Base-by-base conservation (phyloP, 1,140 invertebrate genomes). In the Heliconius hewitsoni region DNA sequence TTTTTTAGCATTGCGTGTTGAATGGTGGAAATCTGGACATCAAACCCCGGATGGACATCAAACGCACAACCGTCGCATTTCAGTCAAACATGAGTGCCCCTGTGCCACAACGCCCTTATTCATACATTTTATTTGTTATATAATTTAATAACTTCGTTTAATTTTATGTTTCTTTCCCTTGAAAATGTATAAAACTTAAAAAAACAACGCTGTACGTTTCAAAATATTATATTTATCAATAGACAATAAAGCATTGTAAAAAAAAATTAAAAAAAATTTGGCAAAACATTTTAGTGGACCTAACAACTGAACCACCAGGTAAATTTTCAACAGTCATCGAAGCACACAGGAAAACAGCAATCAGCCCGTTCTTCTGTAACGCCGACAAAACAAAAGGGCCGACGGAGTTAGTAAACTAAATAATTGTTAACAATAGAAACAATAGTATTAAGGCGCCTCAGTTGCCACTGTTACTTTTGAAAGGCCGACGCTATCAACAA, bases 401-500 rank as follows among this genome's bases (percentile, higher is more conserved):
- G 80, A 66, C 81, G 39, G 27, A 73, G 78, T 77, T 77, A 81
- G 74, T 86, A 88, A 89, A 83, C 71, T 74, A 81, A 79, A 87
- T 85, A 74, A 85, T 82, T 84, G 84, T 86, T 84, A 87, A 88
- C 86, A 84, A 81, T 84, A 78, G 79, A 83, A 80, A 83, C 86
- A 89, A 89, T 89, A 77, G 85, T 19, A 87, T 89, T 86, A 88
- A 85, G 84, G 83, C 86, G 84, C 81, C 83, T 85, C 81, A 81
- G 46, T 76, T 88, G 90, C 90, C 89, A 91, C 90, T 81, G 90
- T 87, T 83, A 71, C 34, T 81, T 87, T 87, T 86, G 77, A 78
- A 66, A 80, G 13, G 76, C 88, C 88, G 87, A 83, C 77, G 34
- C 52, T 81, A 81, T 81, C 77, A 73, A 18, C 46, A 23, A 2